phyloP scores from a whole-genome alignment of 1,140 invertebrate genomes.

The Diploscapter pachys region DNA sequence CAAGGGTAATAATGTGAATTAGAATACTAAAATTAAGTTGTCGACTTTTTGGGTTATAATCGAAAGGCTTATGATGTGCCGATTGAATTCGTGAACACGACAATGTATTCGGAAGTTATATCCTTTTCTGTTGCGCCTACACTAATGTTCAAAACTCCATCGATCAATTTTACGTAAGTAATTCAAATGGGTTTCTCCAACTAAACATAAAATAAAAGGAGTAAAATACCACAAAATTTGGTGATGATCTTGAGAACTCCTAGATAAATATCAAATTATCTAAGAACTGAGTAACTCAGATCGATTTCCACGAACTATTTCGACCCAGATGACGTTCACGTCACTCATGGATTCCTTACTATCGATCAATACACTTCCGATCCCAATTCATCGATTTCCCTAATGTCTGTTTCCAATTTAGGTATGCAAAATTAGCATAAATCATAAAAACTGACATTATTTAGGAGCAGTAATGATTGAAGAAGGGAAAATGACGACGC shows the following conservation, averaged over 20 bases:
- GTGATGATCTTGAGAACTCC: too few relatives aligned
- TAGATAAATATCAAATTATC: not conserved
- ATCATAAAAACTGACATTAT: not conserved
- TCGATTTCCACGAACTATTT: slow-evolving; percentile 24
- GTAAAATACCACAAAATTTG: too few relatives aligned
- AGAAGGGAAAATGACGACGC: slow-evolving; percentile 24
- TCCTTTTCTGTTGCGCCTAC: not conserved
- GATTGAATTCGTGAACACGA: not conserved
- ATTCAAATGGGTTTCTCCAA: slow-evolving; percentile 11
- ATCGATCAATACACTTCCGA: slow-evolving; percentile 30
- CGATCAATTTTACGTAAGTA: slow-evolving; percentile 29
- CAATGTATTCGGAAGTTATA: not conserved
- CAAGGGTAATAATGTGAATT: slow-evolving; percentile 19
- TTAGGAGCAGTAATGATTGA: slow-evolving; percentile 40
- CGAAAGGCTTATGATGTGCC: not conserved
- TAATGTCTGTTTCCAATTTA: not conserved
- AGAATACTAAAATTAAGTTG: not conserved
- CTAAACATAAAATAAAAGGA: slow-evolving; percentile 30
- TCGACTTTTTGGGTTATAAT: not conserved
- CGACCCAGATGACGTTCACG: slow-evolving; percentile 29
- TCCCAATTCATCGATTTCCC: too few relatives aligned
- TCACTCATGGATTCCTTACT: slow-evolving; percentile 36
- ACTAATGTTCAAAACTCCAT: slow-evolving; percentile 17
- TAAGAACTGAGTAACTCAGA: slow-evolving; percentile 6
- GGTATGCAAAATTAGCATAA: slow-evolving; percentile 5